These are phyloP conservation scores for Datnioides undecimradiatus DNA, from an alignment of 2,113 vertebrate genomes.

Conservation along the genomic window DNA sequence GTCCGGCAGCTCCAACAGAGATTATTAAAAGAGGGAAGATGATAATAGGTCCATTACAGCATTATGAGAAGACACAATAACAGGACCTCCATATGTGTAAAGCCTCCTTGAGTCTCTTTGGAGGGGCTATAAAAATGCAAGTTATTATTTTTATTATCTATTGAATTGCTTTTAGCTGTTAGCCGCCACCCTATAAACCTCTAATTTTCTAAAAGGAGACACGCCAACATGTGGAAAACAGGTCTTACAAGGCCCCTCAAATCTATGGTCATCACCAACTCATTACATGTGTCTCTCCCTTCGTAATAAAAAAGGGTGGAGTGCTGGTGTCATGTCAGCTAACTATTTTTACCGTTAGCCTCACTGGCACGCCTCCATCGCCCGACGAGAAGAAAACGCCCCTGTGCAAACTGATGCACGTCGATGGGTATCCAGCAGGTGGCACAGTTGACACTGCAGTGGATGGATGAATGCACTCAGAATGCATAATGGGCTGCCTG, in stretches of 20 bases:
- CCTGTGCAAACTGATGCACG: constrained; percentile 24
- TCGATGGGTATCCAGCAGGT: constrained; percentile 66
- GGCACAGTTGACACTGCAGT: constrained; percentile 68
- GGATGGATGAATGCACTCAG: constrained; percentile 44
- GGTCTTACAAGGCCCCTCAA: not conserved
- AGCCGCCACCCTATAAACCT: constrained; percentile 10
- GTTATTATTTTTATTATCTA: not conserved
- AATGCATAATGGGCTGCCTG: constrained; percentile 65
- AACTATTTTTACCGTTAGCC: constrained; percentile 48
- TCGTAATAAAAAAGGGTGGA: constrained; percentile 59
- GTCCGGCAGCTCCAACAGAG: constrained; percentile 38
- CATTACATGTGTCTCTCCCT: constrained; percentile 21
- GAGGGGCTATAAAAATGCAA: not conserved
- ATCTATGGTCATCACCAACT: constrained; percentile 12
- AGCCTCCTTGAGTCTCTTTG: not conserved
- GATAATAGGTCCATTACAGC: constrained; percentile 41
- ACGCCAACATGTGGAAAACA: not conserved
- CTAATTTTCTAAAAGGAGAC: not conserved
- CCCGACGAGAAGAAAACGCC: constrained; percentile 49
- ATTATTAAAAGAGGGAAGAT: constrained; percentile 51
- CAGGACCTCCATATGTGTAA: not conserved
- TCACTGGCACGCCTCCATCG: constrained; percentile 31
- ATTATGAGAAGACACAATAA: constrained; percentile 17
- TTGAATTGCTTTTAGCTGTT: constrained; percentile 17
- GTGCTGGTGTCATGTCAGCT: constrained; percentile 13